These are phyloP conservation scores for Carcharodon carcharias DNA, from an alignment of 2,797 vertebrate species.

Conservation along the genomic window DNA sequence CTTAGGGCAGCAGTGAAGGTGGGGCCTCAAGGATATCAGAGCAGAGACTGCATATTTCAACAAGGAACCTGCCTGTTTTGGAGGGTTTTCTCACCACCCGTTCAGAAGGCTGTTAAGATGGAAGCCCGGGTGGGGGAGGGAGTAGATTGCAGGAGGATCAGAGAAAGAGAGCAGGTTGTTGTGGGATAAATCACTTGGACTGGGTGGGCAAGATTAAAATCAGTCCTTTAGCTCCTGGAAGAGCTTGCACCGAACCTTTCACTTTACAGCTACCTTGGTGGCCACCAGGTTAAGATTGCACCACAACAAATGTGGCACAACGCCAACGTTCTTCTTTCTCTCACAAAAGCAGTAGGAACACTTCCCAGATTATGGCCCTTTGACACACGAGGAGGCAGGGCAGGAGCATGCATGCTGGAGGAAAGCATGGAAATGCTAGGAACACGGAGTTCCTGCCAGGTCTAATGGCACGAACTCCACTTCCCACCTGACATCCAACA, in stretches of 20 bases:
- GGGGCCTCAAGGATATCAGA: neutral
- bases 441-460: neutral
- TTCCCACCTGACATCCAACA: too few relatives aligned
- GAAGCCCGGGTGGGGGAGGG: neutral
- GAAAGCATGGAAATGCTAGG: neutral
- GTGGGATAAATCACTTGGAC: neutral
- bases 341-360: neutral
- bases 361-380: neutral
- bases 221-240: neutral
- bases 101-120: neutral
- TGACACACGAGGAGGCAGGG: neutral
- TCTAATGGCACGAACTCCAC: too few relatives aligned
- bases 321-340: neutral
- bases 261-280: neutral
- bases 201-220: neutral
- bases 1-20: neutral
- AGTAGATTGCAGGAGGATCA: neutral
- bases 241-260: neutral
- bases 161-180: neutral
- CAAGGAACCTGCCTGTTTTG: neutral
- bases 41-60: neutral
- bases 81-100: neutral
- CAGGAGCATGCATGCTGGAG: neutral
- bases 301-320: neutral
- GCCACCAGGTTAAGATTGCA: neutral